Evolutionary conservation across 2,797 vertebrate genomes (phyloP), one percentile per base, ranked within the genome.

Genomic region (Dermochelys coriacea): DNA sequence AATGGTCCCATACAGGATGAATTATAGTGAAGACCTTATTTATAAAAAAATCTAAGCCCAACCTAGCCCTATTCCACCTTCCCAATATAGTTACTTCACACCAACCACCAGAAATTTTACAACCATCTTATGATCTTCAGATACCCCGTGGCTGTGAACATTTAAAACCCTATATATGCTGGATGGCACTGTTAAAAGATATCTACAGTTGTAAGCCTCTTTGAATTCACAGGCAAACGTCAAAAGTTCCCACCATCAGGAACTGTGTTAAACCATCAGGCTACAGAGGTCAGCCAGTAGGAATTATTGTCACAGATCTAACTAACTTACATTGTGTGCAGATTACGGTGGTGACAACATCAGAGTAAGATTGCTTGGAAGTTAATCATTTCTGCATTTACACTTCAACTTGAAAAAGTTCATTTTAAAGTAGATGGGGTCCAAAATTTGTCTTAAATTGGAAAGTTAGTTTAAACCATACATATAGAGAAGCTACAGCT

Each of bases 1-100:
- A 16, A 49, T 14, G 29, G 45, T 29, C 45, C 27, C 61, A 71
- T 1, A 1, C 12, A 47, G 82, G 82, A 79, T 5, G 37, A 84
- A 54, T 34, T 49, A 71, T 0, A 80, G 81, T 50, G 54, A 29
- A 59, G 18, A 64, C 8, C 21, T 2, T 34, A 41, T 2, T 61
- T 74, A 45, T 51, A 47, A 12, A 16, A 16, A 50, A 0, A 3
- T 5, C 23, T 12, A 23, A 0, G 5, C 59, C 34, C 78, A 14
- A 51, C 1, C 12, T 64, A 68, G 15, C 41, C 84, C 89, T 47
- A 31, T 9, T 18, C 81, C 50, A 37, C 41, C 77, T 88, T 74
- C 77, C 54, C 27, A 86, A 52, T 7, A 83, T 2, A 11, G 9
- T 5, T 5, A 88, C 5, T 52, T 80, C 12, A 4, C 8, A 21